Evolutionary conservation across 2,113 vertebrate genomes (phyloP).

Genomic region (Tachycineta bicolor): DNA sequence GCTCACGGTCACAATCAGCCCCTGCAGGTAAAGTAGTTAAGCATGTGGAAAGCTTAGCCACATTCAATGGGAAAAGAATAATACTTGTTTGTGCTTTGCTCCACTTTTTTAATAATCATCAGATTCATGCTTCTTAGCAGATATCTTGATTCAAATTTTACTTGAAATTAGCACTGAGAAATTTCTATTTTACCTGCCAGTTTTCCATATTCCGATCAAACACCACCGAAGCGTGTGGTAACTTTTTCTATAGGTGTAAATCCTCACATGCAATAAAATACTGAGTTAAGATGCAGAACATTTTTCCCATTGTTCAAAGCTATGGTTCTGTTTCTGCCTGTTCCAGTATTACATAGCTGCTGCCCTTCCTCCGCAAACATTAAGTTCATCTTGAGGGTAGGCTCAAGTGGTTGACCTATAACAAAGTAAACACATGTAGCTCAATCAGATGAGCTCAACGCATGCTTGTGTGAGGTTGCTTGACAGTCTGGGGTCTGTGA

Average conservation of each 20-base stretch:
- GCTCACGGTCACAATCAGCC: neutral
- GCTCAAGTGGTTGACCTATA: slow-evolving; percentile 61
- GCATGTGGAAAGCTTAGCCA: neutral
- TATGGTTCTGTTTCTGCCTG: slow-evolving; percentile 11
- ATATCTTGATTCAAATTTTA: neutral
- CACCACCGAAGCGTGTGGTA: neutral
- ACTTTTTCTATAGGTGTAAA: neutral
- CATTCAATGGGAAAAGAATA: neutral
- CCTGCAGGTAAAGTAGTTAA: neutral
- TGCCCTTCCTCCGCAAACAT: slow-evolving; percentile 64
- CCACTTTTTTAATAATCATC: neutral
- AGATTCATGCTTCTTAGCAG: neutral
- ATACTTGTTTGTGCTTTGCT: neutral
- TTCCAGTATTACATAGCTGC: slow-evolving; percentile 54
- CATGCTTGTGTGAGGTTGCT: slow-evolving; percentile 40
- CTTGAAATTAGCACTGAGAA: neutral
- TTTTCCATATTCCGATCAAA: neutral
- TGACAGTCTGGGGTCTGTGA: slow-evolving; percentile 44
- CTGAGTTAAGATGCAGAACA: neutral
- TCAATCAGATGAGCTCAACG: slow-evolving; percentile 37
- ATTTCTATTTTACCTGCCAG: neutral
- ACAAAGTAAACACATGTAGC: slow-evolving; percentile 70
- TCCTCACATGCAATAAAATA: neutral
- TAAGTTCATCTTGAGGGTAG: slow-evolving; percentile 75
- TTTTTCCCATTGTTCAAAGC: slow-evolving; percentile 33